Percentiles rank a stretch among this genome's conserved stretches.
Evolutionary conservation across 1,140 invertebrate genomes (phyloP).

Genomic region (Elymnias hypermnestra): DNA sequence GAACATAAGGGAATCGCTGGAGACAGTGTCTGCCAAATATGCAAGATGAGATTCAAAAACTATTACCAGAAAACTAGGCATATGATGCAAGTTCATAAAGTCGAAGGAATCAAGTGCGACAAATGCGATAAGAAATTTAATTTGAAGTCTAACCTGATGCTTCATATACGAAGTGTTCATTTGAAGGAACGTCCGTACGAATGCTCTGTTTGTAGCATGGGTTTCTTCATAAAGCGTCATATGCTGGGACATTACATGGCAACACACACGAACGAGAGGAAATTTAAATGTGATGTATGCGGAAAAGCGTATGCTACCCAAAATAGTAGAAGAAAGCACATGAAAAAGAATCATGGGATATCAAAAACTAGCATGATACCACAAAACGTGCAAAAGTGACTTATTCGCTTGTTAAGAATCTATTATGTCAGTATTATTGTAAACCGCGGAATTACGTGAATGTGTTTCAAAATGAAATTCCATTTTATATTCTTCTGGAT

Average conservation of each 20-base stretch:
- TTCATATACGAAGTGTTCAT: slow-evolving; percentile 63
- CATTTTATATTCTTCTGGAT: too few relatives aligned
- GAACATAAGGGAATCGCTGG: slow-evolving; percentile 67
- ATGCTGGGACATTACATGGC: slow-evolving; percentile 62
- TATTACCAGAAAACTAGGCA: slow-evolving; percentile 68
- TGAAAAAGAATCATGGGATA: slow-evolving; percentile 65
- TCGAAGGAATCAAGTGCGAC: slow-evolving; percentile 58
- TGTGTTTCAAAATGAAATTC: too few relatives aligned
- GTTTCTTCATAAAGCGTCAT: slow-evolving; percentile 61
- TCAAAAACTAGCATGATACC: slow-evolving; percentile 30
- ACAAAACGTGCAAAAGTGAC: slow-evolving; percentile 16
- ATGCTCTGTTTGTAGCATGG: slow-evolving; percentile 61
- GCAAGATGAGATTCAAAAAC: slow-evolving; percentile 61
- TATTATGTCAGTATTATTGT: background rate
- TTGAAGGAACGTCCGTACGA: slow-evolving; percentile 60
- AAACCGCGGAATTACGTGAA: too few relatives aligned
- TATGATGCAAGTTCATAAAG: slow-evolving; percentile 62
- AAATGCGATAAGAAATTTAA: slow-evolving; percentile 62
- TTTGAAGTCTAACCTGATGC: slow-evolving; percentile 55
- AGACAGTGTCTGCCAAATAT: slow-evolving; percentile 61
- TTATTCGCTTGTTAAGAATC: background rate
- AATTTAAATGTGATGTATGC: slow-evolving; percentile 60
- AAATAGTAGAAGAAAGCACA: slow-evolving; percentile 58
- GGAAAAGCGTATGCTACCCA: slow-evolving; percentile 62
- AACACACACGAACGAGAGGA: slow-evolving; percentile 63